A percentile compares a stretch with the other conserved stretches of the same genome.
Evolutionary conservation across 2,113 vertebrate species (phyloP).

Genomic region (Mesembrinibis cayennensis): DNA sequence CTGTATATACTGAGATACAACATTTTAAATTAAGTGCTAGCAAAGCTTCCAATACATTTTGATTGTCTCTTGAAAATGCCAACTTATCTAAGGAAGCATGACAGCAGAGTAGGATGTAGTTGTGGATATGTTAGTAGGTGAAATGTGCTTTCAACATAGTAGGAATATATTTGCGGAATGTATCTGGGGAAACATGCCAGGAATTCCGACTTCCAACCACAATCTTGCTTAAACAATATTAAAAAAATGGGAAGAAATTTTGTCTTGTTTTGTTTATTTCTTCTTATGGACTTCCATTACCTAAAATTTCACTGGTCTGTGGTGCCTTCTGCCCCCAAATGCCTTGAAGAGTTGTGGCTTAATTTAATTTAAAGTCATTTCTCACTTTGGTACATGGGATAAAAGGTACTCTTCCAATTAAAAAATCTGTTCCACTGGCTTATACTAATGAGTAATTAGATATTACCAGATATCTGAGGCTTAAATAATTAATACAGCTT

Average conservation of each 20-base stretch:
- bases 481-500: constrained; percentile 17
- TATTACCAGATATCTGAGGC: not conserved
- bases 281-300: not conserved
- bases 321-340: not conserved
- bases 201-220: not conserved
- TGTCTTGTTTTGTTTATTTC: not conserved
- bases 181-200: not conserved
- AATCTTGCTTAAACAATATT: not conserved
- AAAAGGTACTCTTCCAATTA: not conserved
- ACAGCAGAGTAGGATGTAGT: not conserved
- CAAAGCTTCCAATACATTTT: not conserved
- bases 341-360: not conserved
- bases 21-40: not conserved
- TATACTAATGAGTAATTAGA: not conserved
- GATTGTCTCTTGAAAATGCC: not conserved
- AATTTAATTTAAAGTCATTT: not conserved
- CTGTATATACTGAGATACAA: not conserved
- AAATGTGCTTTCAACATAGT: not conserved
- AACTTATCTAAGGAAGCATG: not conserved
- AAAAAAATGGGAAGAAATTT: not conserved
- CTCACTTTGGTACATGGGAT: not conserved
- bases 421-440: not conserved
- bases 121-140: not conserved
- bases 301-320: not conserved
- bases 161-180: not conserved